These are phyloP conservation scores for Ceryle rudis DNA, from an alignment of 2,797 vertebrate genomes.

Conservation along the genomic window DNA sequence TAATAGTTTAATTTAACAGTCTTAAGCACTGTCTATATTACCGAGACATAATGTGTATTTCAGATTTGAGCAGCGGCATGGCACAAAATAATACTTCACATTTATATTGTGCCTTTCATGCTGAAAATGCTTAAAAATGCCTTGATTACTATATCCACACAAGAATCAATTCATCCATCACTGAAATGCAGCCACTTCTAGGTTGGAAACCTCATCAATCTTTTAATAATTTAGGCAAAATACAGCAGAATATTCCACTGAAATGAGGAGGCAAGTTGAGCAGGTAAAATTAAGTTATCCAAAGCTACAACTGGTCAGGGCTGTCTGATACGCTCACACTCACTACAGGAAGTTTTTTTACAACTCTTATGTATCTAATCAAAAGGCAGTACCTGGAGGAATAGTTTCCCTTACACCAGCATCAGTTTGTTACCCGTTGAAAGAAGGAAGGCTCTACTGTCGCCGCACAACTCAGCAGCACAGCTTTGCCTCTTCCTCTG, in stretches of 20 bases:
- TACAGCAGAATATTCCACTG: slow-evolving; percentile 8
- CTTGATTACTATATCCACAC: slow-evolving; percentile 38
- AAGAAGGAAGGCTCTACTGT: background rate
- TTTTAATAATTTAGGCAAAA: slow-evolving; percentile 55
- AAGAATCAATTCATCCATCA: slow-evolving; percentile 59
- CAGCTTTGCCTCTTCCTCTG: background rate
- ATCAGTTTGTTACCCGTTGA: background rate
- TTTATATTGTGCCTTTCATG: slow-evolving; percentile 55
- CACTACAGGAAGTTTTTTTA: background rate
- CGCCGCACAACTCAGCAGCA: background rate
- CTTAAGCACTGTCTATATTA: slow-evolving; percentile 61
- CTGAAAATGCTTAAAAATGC: slow-evolving; percentile 3
- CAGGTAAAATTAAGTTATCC: slow-evolving; percentile 27
- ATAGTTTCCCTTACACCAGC: background rate
- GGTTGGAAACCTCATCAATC: slow-evolving; percentile 36
- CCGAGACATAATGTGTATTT: slow-evolving; percentile 52
- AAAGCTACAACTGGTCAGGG: background rate
- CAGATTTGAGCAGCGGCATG: slow-evolving; percentile 48
- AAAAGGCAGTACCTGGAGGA: background rate
- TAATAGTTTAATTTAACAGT: slow-evolving; percentile 69
- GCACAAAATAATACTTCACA: slow-evolving; percentile 61
- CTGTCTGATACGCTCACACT: background rate
- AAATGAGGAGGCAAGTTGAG: slow-evolving; percentile 1
- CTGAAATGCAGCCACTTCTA: slow-evolving; percentile 48
- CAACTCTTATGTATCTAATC: background rate